These are phyloP conservation scores for Drosophila paranaensis DNA, from an alignment of 2,888 invertebrate genomes.

Conservation along the genomic window DNA sequence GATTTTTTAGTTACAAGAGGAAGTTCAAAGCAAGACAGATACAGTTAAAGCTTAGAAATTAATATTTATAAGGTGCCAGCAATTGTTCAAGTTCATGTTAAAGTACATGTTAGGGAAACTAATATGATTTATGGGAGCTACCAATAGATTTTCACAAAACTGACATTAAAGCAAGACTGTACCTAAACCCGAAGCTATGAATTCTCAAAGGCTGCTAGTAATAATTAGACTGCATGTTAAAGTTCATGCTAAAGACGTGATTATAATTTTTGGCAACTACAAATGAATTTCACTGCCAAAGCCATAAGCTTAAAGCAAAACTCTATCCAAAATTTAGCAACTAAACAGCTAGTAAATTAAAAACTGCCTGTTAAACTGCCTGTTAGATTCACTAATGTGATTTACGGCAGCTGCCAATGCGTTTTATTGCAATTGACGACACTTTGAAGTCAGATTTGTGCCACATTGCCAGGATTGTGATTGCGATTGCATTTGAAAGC, in stretches of 20 bases:
- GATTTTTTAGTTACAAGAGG: too few relatives aligned
- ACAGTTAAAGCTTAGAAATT: too few relatives aligned
- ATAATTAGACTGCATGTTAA: not conserved
- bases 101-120: not conserved
- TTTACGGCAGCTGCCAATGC: not conserved
- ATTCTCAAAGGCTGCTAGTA: not conserved
- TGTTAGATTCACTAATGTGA: not conserved
- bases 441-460: slow-evolving; percentile 6
- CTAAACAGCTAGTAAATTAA: not conserved
- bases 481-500: slow-evolving; percentile 41
- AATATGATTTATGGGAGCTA: not conserved
- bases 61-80: too few relatives aligned
- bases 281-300: not conserved
- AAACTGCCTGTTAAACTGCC: not conserved
- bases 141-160: not conserved
- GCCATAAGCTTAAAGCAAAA: not conserved
- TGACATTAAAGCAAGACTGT: not conserved
- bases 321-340: not conserved
- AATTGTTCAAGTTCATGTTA: not conserved
- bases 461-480: slow-evolving; percentile 6
- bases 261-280: not conserved
- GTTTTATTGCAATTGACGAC: slow-evolving; percentile 12
- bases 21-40: too few relatives aligned
- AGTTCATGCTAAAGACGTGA: not conserved
- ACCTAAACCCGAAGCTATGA: too few relatives aligned